Conservation (phyloP, 2,113 vertebrate genomes). For the Microcebus lehilahytsara region DNA sequence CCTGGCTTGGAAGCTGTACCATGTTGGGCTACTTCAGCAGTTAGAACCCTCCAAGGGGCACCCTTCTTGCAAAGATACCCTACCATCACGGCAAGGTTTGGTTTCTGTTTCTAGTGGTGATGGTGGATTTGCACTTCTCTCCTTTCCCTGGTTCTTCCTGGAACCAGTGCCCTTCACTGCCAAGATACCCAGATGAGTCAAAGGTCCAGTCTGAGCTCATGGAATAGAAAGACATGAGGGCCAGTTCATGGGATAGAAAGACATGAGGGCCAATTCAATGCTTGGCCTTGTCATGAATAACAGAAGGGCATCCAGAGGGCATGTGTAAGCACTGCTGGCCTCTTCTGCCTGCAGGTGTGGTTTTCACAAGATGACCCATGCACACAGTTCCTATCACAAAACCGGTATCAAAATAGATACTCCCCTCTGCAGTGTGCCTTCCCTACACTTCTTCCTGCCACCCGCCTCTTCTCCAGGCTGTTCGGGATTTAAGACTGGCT, state of each 20-base stretch:
- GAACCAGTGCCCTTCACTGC: neutral
- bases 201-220: neutral
- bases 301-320: neutral
- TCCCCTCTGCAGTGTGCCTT: neutral
- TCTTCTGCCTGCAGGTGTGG: neutral
- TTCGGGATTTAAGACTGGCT: neutral
- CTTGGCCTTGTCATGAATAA: neutral
- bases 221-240: too few species aligned
- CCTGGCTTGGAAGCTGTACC: neutral
- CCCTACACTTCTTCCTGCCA: neutral
- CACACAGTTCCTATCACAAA: neutral
- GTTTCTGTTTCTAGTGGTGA: neutral
- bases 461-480: neutral
- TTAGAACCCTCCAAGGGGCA: too few species aligned
- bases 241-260: neutral
- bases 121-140: neutral
- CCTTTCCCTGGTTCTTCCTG: neutral
- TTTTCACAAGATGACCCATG: neutral
- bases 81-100: neutral
- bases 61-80: neutral
- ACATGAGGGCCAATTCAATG: neutral
- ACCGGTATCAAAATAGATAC: neutral
- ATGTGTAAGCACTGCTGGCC: neutral
- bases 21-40: neutral
- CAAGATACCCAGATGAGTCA: neutral